Percentiles rank a stretch among this genome's conserved stretches.
Conservation (phyloP, 1,140 invertebrate genomes). For the Drosophila rufa region DNA sequence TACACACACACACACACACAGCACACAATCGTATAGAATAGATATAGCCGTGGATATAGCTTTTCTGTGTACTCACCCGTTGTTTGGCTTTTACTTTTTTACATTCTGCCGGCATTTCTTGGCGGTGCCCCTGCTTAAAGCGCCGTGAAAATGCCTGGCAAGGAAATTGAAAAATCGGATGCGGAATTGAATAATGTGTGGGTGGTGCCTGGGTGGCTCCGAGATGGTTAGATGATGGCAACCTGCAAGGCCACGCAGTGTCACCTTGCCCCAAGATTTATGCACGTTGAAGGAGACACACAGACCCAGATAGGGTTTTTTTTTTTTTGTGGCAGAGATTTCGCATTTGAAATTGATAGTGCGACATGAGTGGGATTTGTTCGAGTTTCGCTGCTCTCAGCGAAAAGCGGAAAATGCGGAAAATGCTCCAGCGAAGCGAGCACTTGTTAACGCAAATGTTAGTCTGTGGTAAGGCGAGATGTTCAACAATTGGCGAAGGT, state of each 20-base stretch:
- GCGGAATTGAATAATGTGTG: conserved; percentile 72
- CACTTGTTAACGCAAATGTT: conserved; percentile 48
- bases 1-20: conserved; percentile 30
- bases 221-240: background rate
- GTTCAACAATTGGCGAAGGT: conserved; percentile 31
- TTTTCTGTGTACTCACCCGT: conserved; percentile 18
- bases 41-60: conserved; percentile 31
- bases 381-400: conserved; percentile 43
- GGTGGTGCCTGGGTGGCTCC: background rate
- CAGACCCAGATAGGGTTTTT: background rate
- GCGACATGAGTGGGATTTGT: conserved; percentile 59
- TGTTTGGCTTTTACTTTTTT: conserved; percentile 63
- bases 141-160: conserved; percentile 65
- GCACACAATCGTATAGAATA: conserved; percentile 31
- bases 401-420: conserved; percentile 18
- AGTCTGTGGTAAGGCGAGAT: conserved; percentile 30
- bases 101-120: conserved; percentile 45
- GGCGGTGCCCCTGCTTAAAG: conserved; percentile 62
- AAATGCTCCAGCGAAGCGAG: conserved; percentile 18
- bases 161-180: conserved; percentile 76
- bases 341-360: conserved; percentile 74
- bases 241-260: conserved; percentile 38
- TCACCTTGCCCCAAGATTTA: conserved; percentile 68
- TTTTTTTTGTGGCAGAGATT: conserved; percentile 43
- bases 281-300: conserved; percentile 33